A percentile compares a stretch with the other conserved stretches of the same genome.
phyloP scores from a whole-genome alignment of 2,113 vertebrate genomes.

The Atractosteus spatula region DNA sequence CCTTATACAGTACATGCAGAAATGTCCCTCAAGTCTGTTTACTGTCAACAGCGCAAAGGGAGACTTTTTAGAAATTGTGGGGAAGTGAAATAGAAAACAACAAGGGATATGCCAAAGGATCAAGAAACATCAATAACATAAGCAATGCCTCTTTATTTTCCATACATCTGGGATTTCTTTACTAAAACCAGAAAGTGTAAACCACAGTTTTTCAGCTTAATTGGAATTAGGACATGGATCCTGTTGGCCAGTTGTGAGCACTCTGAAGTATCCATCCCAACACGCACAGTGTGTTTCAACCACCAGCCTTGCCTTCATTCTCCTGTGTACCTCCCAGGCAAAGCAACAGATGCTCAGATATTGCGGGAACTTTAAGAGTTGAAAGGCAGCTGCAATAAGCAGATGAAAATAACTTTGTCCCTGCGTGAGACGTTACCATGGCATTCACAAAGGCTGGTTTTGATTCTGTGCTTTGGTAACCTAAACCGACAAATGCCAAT shows the following conservation, averaged over 20 bases:
- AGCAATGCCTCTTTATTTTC: too few relatives aligned
- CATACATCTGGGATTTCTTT: too few relatives aligned
- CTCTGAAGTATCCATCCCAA: too few relatives aligned
- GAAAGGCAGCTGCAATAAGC: constrained; percentile 49
- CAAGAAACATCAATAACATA: too few relatives aligned
- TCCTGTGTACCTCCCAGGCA: constrained; percentile 17
- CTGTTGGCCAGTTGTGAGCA: not conserved
- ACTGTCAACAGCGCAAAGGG: too few relatives aligned
- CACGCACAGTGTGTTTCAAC: too few relatives aligned
- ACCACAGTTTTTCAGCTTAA: constrained; percentile 23
- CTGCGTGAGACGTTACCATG: constrained; percentile 42
- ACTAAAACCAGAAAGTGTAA: constrained; percentile 22
- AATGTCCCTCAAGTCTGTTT: too few relatives aligned
- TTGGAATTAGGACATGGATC: not conserved
- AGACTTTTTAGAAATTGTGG: too few relatives aligned
- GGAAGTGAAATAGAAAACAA: too few relatives aligned
- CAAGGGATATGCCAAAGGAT: too few relatives aligned
- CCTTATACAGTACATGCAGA: too few relatives aligned
- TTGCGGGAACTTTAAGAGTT: constrained; percentile 42
- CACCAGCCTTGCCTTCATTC: not conserved
- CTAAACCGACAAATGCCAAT: constrained; percentile 49
- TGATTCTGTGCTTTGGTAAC: constrained; percentile 50
- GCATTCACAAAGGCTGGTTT: constrained; percentile 58
- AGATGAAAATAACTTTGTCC: constrained; percentile 45
- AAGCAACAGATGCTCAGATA: constrained; percentile 24